phyloP scores from a whole-genome alignment of 2,113 vertebrate species.

The Tragelaphus scriptus region DNA sequence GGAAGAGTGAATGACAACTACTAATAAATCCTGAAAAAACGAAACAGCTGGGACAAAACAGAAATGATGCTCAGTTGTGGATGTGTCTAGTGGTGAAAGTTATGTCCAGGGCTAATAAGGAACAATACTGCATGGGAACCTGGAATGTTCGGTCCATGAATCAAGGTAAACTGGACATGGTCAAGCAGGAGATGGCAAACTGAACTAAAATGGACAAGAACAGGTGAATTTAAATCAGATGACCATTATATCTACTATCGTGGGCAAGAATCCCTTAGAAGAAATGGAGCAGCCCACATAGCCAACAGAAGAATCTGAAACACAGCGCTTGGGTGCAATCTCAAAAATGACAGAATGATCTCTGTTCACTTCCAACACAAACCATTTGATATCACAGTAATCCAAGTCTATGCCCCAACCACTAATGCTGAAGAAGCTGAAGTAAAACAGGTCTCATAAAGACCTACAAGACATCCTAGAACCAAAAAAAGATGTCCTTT shows the following conservation, averaged over 20 bases:
- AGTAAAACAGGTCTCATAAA: neutral
- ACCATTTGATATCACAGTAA: neutral
- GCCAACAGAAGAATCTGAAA: neutral
- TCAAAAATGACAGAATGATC: neutral
- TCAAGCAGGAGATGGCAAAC: neutral
- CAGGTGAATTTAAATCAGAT: neutral
- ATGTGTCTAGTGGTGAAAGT: neutral
- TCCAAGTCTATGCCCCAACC: neutral
- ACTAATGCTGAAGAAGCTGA: neutral
- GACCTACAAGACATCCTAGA: neutral
- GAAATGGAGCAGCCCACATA: neutral
- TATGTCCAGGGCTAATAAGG: neutral
- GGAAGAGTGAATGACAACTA: neutral
- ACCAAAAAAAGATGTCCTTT: neutral
- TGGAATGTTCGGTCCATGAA: neutral
- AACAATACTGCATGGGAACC: neutral
- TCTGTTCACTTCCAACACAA: neutral
- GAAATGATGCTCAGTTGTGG: neutral
- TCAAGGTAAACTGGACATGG: neutral
- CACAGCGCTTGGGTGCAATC: accelerated
- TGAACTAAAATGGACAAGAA: neutral
- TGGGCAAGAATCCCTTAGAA: neutral
- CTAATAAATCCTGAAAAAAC: neutral
- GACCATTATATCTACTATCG: neutral
- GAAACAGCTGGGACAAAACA: neutral